These are phyloP conservation scores for Spongilla lacustris DNA, from an alignment of 37 sponge, comb jelly and placozoan species.

Conservation along the genomic window DNA sequence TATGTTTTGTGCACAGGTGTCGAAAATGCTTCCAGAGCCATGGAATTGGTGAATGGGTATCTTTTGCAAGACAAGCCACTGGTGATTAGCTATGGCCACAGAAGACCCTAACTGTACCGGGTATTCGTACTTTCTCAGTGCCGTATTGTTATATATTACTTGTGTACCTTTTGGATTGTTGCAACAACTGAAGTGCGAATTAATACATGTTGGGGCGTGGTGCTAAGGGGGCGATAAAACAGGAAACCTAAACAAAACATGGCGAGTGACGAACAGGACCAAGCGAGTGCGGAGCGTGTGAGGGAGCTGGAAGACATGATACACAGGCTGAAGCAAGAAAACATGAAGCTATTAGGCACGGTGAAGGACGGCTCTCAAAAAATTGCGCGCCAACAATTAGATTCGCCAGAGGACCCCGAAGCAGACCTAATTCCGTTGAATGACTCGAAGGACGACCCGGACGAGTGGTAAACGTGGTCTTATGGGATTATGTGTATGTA, in stretches of 20 bases:
- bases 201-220: neutral
- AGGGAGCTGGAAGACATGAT: constrained; percentile 69
- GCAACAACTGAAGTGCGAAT: neutral
- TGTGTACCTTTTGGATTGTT: neutral
- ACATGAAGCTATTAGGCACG: constrained; percentile 51
- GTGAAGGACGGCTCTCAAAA: neutral
- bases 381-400: neutral
- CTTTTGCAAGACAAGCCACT: constrained; percentile 61
- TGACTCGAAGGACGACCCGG: constrained; percentile 20
- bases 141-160: too few species aligned
- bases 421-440: neutral
- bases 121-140: too few species aligned
- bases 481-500: neutral
- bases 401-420: constrained; percentile 10
- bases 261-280: constrained; percentile 9
- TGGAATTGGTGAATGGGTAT: constrained; percentile 68
- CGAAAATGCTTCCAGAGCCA: constrained; percentile 30
- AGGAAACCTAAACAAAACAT: neutral
- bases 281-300: constrained; percentile 5
- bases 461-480: constrained; percentile 36
- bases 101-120: neutral
- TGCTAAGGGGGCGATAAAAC: too few species aligned
- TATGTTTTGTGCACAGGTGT: constrained; percentile 14
- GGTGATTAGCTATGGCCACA: constrained; percentile 53
- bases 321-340: constrained; percentile 45